These are phyloP conservation scores for Rotaria magnacalcarata DNA, from an alignment of 2,888 invertebrate species.

Conservation along the genomic window DNA sequence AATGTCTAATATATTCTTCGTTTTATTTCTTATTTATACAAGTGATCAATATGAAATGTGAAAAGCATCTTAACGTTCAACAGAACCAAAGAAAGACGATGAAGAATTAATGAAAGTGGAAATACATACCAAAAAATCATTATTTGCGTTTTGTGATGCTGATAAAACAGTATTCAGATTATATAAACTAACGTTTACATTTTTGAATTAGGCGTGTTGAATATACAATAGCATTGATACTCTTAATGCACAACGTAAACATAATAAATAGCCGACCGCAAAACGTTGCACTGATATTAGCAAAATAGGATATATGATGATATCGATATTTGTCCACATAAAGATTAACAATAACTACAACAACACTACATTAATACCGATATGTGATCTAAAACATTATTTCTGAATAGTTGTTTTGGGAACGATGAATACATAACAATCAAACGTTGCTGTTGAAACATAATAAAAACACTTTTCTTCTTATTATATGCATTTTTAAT, in stretches of 20 bases:
- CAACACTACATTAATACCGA: slow-evolving; percentile 34
- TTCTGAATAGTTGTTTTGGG: too few relatives aligned
- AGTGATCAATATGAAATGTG: slow-evolving; percentile 40
- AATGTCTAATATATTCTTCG: neutral
- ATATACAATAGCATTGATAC: slow-evolving; percentile 34
- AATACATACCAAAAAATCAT: slow-evolving; percentile 41
- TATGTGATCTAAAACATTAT: slow-evolving; percentile 41
- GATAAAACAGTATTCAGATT: slow-evolving; percentile 46
- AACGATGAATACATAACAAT: too few relatives aligned
- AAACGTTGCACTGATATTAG: slow-evolving; percentile 41
- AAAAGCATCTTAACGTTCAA: slow-evolving; percentile 43
- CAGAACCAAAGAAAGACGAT: slow-evolving; percentile 37
- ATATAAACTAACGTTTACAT: slow-evolving; percentile 41
- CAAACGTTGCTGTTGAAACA: too few relatives aligned
- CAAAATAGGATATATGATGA: slow-evolving; percentile 20
- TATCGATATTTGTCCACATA: slow-evolving; percentile 43
- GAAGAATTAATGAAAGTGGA: slow-evolving; percentile 45
- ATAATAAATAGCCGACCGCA: slow-evolving; percentile 36
- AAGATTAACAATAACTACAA: slow-evolving; percentile 22
- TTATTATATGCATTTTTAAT: too few relatives aligned
- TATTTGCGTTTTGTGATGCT: slow-evolving; percentile 45
- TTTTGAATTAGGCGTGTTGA: slow-evolving; percentile 43
- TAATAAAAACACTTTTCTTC: too few relatives aligned
- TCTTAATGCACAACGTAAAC: slow-evolving; percentile 34
- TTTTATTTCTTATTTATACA: neutral